Conservation (phyloP, 2,113 vertebrate species). For the Sardina pilchardus region DNA sequence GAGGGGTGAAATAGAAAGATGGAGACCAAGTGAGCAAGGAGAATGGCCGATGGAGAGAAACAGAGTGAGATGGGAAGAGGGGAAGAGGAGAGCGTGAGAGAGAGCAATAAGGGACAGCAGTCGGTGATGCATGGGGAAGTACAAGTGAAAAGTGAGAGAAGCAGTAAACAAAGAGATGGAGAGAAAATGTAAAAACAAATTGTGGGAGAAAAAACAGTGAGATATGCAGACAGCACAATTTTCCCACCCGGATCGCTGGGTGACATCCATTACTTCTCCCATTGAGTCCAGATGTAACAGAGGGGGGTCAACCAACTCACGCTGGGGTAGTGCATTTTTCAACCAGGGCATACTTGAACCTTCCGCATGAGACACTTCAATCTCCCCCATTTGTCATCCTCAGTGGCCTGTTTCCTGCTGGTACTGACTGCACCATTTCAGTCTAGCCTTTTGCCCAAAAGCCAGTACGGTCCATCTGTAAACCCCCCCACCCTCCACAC, state of each 20-base stretch:
- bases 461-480: background rate
- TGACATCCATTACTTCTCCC: background rate
- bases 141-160: background rate
- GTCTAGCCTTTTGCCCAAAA: background rate
- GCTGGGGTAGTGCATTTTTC: background rate
- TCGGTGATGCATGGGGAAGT: background rate
- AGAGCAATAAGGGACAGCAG: background rate
- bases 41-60: conserved; percentile 47
- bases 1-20: conserved; percentile 22
- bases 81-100: background rate
- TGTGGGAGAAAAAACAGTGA: background rate
- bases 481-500: background rate
- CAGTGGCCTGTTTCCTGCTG: background rate
- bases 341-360: background rate
- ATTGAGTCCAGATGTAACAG: background rate
- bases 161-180: background rate
- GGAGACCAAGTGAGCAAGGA: conserved; percentile 4
- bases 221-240: background rate
- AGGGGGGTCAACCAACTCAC: background rate
- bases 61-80: background rate
- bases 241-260: background rate
- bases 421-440: background rate
- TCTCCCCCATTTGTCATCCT: background rate
- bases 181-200: background rate
- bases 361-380: background rate